Base-by-base conservation (phyloP, 2,113 vertebrate species). In the Sialia sialis region DNA sequence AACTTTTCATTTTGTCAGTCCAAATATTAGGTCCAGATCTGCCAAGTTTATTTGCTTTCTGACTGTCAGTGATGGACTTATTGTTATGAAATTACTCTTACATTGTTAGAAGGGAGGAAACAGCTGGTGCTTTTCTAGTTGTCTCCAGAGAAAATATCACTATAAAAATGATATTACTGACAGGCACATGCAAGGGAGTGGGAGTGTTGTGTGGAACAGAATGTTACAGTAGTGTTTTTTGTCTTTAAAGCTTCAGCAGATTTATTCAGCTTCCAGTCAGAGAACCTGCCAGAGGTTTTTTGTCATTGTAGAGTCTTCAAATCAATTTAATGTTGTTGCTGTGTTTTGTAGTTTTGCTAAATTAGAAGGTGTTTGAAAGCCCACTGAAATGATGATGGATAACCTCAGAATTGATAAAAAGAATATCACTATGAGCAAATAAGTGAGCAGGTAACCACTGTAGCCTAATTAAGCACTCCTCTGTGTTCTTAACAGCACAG, bases 141-240 rank as follows among this genome's bases (percentile, higher is more conserved):
- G 17, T 43, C 76, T 77, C 62, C 38, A 73, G 49, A 88, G 84
- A 84, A 93, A 84, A 81, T 73, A 91, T 29, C 41, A 54, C 25
- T 69, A 52, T 77, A 60, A 94, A 84, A 89, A 85, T 67, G 43
- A 69, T 87, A 84, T 38, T 77, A 80, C 43, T 78, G 81, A 85
- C 84, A 84, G 77, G 84, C 55, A 74, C 78, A 86, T 70, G 58
- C 0, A 2, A 92, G 29, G 74, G 30, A 87, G 64, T 92, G 77
- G 87, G 87, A 94, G 74, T 85, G 26, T 63, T 83, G 55, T 85
- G 70, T 56, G 63, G 78, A 93, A 95, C 67, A 90, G 46, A 92
- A 79, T 70, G 87, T 89, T 82, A 78, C 82, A 88, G 59, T 36
- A 63, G 48, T 83, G 18, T 4, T 68, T 63, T 80, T 87, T 68